These are phyloP conservation scores for Hucho hucho DNA, from an alignment of 2,113 vertebrate species.

Conservation along the genomic window DNA sequence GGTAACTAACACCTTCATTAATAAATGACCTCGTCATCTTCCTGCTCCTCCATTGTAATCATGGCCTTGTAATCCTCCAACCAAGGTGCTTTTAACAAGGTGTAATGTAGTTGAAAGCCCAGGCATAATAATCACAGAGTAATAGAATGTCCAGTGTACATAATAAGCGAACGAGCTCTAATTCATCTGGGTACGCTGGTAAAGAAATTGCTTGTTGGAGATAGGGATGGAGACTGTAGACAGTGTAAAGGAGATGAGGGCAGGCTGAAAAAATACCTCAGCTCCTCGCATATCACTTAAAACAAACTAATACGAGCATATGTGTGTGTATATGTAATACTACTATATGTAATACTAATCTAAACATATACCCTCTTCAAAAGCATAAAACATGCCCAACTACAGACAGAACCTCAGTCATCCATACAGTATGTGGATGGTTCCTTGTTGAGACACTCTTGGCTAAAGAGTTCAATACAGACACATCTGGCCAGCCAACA, in stretches of 20 bases:
- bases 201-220: slow-evolving; percentile 39
- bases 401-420: not conserved
- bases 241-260: too few relatives aligned
- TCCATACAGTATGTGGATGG: not conserved
- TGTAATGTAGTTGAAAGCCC: slow-evolving; percentile 60
- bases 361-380: not conserved
- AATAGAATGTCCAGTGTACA: slow-evolving; percentile 49
- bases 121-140: slow-evolving; percentile 54
- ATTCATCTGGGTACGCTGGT: too few relatives aligned
- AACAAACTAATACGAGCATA: too few relatives aligned
- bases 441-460: too few relatives aligned
- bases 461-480: too few relatives aligned
- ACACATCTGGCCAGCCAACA: too few relatives aligned
- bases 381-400: not conserved
- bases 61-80: slow-evolving; percentile 60
- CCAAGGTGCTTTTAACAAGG: slow-evolving; percentile 57
- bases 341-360: too few relatives aligned
- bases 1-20: slow-evolving; percentile 63
- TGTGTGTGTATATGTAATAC: too few relatives aligned
- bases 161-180: slow-evolving; percentile 28
- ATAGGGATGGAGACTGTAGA: slow-evolving; percentile 5
- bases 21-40: slow-evolving; percentile 40
- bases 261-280: not conserved
- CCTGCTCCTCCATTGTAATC: slow-evolving; percentile 45
- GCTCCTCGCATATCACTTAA: not conserved